Conservation (phyloP, 2,113 vertebrate species). For the Alexandromys fortis region DNA sequence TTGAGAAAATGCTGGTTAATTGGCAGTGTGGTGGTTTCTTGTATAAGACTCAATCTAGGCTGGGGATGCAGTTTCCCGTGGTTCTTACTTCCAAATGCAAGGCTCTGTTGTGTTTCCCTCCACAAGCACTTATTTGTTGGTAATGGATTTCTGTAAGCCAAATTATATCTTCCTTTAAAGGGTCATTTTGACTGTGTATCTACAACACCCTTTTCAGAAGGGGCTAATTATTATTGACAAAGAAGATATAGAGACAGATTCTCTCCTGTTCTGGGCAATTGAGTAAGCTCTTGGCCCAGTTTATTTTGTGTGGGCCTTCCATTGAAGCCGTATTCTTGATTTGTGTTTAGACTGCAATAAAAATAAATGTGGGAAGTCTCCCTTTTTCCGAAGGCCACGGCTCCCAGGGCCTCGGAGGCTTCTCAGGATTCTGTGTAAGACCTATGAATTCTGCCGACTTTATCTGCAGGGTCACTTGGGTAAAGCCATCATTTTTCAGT, state of each 20-base stretch:
- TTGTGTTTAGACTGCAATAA: constrained; percentile 46
- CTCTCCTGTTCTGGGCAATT: constrained; percentile 38
- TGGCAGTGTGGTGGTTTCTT: constrained; percentile 58
- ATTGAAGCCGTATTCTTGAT: constrained; percentile 14
- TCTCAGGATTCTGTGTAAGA: not conserved
- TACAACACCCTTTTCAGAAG: constrained; percentile 67
- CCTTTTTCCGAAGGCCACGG: constrained; percentile 13
- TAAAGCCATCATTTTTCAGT: not conserved
- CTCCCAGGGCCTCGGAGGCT: not conserved
- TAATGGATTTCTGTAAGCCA: constrained; percentile 73
- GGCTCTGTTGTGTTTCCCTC: constrained; percentile 56
- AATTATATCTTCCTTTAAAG: constrained; percentile 72
- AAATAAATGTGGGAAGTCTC: constrained; percentile 46
- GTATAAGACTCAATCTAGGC: not conserved
- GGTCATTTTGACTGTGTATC: constrained; percentile 63
- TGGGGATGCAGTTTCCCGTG: not conserved
- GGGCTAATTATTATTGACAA: constrained; percentile 77
- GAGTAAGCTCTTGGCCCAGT: constrained; percentile 38
- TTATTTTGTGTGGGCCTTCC: constrained; percentile 7
- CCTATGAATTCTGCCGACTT: constrained; percentile 13
- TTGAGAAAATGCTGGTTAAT: constrained; percentile 68
- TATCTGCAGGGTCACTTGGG: not conserved
- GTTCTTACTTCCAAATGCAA: constrained; percentile 54
- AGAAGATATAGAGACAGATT: constrained; percentile 53
- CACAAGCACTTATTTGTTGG: constrained; percentile 66